Evolutionary conservation across 2,113 vertebrate species (phyloP).

Genomic region (Otocyon megalotis): DNA sequence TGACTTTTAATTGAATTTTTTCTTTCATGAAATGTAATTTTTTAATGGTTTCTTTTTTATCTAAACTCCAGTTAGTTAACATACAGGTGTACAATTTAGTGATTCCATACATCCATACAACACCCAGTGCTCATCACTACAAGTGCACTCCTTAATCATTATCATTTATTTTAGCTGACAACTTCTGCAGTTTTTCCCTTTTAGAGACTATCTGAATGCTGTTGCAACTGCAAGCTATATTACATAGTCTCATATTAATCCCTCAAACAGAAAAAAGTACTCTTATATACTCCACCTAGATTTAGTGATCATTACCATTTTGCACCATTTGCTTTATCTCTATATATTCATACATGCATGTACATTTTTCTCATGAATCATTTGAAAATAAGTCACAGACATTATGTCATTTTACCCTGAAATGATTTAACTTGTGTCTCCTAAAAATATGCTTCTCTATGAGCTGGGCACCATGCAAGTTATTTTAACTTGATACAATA

Average conservation of each 20-base stretch:
- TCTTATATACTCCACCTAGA: neutral
- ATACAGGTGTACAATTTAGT: neutral
- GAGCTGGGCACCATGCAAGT: neutral
- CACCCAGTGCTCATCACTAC: neutral
- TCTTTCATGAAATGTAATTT: neutral
- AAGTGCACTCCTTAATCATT: neutral
- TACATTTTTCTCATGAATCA: neutral
- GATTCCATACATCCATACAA: neutral
- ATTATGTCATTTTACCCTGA: neutral
- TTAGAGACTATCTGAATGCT: neutral
- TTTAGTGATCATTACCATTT: neutral
- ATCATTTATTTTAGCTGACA: neutral
- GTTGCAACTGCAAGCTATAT: neutral
- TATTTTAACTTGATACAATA: neutral
- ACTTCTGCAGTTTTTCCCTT: neutral
- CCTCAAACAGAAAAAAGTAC: neutral
- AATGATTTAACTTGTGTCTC: neutral
- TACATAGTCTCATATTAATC: neutral
- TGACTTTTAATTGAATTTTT: neutral
- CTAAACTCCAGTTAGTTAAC: neutral
- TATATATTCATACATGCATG: neutral
- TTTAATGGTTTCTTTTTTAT: neutral
- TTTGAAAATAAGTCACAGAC: slow-evolving; percentile 9
- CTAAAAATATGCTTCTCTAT: neutral
- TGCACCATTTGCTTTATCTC: neutral